Evolutionary conservation across 2,888 invertebrate genomes (phyloP).

Genomic region (Timandra comae): DNA sequence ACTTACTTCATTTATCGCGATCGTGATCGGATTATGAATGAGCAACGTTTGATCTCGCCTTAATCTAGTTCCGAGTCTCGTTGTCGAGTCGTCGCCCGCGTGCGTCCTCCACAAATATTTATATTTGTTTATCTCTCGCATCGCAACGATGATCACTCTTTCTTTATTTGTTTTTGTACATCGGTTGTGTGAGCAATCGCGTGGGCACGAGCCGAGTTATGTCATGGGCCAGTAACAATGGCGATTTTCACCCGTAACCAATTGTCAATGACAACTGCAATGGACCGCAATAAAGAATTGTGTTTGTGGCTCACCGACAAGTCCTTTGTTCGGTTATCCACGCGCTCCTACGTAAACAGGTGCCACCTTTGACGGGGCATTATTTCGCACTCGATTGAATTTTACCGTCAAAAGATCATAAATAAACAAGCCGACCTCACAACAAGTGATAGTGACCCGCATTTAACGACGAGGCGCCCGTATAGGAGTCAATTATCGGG

Average conservation of each 20-base stretch:
- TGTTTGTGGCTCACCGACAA: slow-evolving; percentile 39
- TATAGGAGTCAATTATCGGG: slow-evolving; percentile 50
- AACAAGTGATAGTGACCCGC: slow-evolving; percentile 46
- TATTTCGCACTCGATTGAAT: slow-evolving; percentile 28
- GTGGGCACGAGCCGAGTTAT: slow-evolving; percentile 47
- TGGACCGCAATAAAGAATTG: slow-evolving; percentile 47
- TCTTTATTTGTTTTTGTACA: slow-evolving; percentile 39
- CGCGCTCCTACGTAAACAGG: slow-evolving; percentile 44
- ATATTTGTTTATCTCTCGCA: slow-evolving; percentile 28
- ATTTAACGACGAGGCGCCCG: slow-evolving; percentile 49
- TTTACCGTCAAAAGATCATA: slow-evolving; percentile 23
- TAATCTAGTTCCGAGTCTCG: slow-evolving; percentile 35
- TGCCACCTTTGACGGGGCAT: slow-evolving; percentile 38
- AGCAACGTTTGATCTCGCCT: slow-evolving; percentile 40
- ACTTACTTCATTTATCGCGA: slow-evolving; percentile 35
- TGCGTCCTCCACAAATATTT: slow-evolving; percentile 23
- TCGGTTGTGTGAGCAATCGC: slow-evolving; percentile 26
- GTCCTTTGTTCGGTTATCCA: slow-evolving; percentile 47
- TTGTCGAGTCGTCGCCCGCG: slow-evolving; percentile 22
- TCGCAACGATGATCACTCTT: slow-evolving; percentile 31
- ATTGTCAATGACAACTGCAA: slow-evolving; percentile 52
- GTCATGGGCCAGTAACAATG: slow-evolving; percentile 49
- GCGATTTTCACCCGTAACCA: slow-evolving; percentile 47
- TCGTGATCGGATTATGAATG: slow-evolving; percentile 56
- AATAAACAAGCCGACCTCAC: slow-evolving; percentile 22